Evolutionary conservation across 2,888 invertebrate species (phyloP).

Genomic region (Catocala fraxini): DNA sequence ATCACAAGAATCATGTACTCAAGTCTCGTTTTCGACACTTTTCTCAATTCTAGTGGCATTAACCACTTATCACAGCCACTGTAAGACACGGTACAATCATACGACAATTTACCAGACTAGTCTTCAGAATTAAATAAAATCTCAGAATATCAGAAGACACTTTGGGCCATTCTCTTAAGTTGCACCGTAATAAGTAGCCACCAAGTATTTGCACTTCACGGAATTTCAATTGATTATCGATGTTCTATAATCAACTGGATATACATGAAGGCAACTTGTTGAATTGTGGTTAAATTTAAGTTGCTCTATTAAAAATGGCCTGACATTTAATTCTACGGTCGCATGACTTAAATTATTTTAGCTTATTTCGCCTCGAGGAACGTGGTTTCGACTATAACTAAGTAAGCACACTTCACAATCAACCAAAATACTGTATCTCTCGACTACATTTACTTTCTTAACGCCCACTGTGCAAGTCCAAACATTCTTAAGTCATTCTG

Average conservation of each 20-base stretch:
- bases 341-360: conserved; percentile 33
- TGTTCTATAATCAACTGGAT: too few relatives aligned
- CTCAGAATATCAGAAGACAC: conserved; percentile 28
- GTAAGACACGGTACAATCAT: conserved; percentile 67
- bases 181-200: background rate
- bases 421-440: conserved; percentile 71
- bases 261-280: background rate
- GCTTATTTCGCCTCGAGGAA: conserved; percentile 43
- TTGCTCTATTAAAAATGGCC: conserved; percentile 1
- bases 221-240: too few relatives aligned
- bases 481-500: conserved; percentile 36
- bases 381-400: conserved; percentile 46
- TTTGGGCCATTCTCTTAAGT: conserved; percentile 9
- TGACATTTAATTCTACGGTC: conserved; percentile 16
- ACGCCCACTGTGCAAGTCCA: conserved; percentile 46
- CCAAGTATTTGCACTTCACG: too few relatives aligned
- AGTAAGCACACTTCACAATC: conserved; percentile 49
- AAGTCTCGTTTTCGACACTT: conserved; percentile 47
- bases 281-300: background rate
- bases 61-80: conserved; percentile 77
- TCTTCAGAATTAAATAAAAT: conserved; percentile 25
- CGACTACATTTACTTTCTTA: conserved; percentile 38
- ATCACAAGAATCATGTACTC: conserved; percentile 54
- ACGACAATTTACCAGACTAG: conserved; percentile 42
- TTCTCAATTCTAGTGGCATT: conserved; percentile 43